Base-by-base conservation (phyloP, 1,140 invertebrate species). In the Asobara japonica region DNA sequence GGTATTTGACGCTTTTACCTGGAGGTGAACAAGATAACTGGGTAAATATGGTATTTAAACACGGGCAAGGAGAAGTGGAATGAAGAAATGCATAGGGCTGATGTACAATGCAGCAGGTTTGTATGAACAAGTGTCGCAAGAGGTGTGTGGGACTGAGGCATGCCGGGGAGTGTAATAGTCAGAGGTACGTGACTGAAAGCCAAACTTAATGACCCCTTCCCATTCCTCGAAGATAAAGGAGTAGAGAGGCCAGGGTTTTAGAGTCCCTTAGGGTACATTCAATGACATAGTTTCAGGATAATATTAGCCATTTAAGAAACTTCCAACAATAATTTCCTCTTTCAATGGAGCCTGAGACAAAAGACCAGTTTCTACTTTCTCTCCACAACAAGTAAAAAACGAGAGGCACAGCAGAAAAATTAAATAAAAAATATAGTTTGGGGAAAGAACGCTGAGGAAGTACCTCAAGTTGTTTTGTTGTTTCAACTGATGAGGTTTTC, bases 1-100 rank as follows among this genome's bases (percentile, higher is more conserved):
- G 78, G 76, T 87, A 88, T 76, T 88, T 88, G 78, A 87, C 79
- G 56, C 79, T 85, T 77, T 87, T 88, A 31, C 82, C 86, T 88
- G 64, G 65, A 38, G 3, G 16, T 18, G 30, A 73, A 45, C n/a
- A n/a, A n/a, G n/a, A n/a, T n/a, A n/a, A 38, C 4, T 33, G 31
- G 31, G 31, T 45, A 65, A 71, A 65, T 31, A 16, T 65, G 30
- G 60, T 31, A 18, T 33, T 60, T 61, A 31, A n/a, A 30, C 31
- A 22, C 10, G 29, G 13, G 3, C 29, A 70, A 48, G 29, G 25
- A 45, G 51, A 48, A 1, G 20, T 16, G 68, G 51, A 70, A 70
- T 70, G 51, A 18, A 27, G 60, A 70, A 62, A 62, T 64, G 27
- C 2, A 31, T 33, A 56, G 29, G 68, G 62, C 60, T 38, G 51